These are phyloP conservation scores for Siniperca undulata DNA, from an alignment of 2,797 vertebrate genomes.

Conservation along the genomic window DNA sequence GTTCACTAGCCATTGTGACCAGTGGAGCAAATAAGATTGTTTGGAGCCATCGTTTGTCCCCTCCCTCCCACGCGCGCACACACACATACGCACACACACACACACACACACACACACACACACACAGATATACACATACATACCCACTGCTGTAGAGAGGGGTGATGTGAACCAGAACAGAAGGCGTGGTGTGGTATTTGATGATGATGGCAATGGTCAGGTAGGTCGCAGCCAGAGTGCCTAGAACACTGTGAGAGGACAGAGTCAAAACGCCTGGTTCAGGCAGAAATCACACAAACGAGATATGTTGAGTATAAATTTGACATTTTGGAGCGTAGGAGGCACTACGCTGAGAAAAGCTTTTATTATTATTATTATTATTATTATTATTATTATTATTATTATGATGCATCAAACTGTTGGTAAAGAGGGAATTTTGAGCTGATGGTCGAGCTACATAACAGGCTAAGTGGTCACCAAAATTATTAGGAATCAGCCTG, in stretches of 20 bases:
- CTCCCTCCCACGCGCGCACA: background rate
- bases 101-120: background rate
- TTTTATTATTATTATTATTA: too few relatives aligned
- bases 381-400: too few relatives aligned
- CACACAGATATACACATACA: background rate
- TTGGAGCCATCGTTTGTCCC: background rate
- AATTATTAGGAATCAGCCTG: background rate
- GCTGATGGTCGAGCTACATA: background rate
- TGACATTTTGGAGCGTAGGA: background rate
- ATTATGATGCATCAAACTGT: background rate
- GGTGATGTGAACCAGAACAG: constrained; percentile 59
- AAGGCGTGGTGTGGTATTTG: constrained; percentile 87
- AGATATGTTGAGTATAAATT: background rate
- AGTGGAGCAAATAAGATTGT: constrained; percentile 10
- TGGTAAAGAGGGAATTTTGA: background rate
- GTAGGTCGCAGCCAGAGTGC: constrained; percentile 93
- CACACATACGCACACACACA: too few relatives aligned
- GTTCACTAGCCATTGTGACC: background rate
- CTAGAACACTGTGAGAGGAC: constrained; percentile 87
- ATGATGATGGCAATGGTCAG: constrained; percentile 89
- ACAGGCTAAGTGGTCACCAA: background rate
- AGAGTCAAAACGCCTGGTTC: constrained; percentile 17
- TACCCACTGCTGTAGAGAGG: constrained; percentile 82
- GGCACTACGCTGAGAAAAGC: background rate
- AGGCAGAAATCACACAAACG: constrained; percentile 12